Conservation (phyloP, 23 tunicate species). For the Halocynthia aurantium region DNA sequence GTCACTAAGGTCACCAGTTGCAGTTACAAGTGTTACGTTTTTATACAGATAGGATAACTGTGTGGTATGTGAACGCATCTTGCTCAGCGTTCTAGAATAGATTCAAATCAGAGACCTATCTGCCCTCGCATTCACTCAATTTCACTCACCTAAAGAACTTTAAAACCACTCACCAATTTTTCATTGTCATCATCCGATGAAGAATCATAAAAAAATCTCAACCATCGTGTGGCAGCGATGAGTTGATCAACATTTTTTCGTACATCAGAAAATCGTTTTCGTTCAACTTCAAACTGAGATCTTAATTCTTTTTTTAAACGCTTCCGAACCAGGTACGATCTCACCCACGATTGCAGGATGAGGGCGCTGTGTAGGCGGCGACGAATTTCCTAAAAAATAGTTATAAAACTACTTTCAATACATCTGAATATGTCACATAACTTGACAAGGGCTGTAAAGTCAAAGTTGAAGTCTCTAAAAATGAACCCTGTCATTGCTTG, state of each 20-base stretch:
- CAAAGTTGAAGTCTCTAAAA: too few species aligned
- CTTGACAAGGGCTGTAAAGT: too few species aligned
- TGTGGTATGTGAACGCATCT: too few species aligned
- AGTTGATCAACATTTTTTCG: neutral
- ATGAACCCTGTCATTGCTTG: too few species aligned
- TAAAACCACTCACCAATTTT: constrained; percentile 28
- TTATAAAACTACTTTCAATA: neutral
- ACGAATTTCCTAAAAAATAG: constrained; percentile 27
- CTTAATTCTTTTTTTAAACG: constrained; percentile 34
- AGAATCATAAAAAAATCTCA: constrained; percentile 39
- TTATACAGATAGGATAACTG: too few species aligned
- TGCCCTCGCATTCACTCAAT: too few species aligned
- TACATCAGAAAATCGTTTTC: neutral
- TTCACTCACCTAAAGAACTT: too few species aligned
- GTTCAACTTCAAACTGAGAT: constrained; percentile 23
- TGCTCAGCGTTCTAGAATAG: too few species aligned
- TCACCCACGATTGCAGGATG: constrained; percentile 48
- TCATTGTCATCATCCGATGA: constrained; percentile 20
- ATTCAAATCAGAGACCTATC: too few species aligned
- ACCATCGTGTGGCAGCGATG: neutral
- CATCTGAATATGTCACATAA: too few species aligned
- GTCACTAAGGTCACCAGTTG: too few species aligned
- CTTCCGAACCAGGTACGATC: constrained; percentile 53
- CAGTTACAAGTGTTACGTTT: too few species aligned
- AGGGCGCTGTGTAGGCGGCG: constrained; percentile 33